Conservation (phyloP, 2,888 invertebrate species). For the Nysson spinosus region DNA sequence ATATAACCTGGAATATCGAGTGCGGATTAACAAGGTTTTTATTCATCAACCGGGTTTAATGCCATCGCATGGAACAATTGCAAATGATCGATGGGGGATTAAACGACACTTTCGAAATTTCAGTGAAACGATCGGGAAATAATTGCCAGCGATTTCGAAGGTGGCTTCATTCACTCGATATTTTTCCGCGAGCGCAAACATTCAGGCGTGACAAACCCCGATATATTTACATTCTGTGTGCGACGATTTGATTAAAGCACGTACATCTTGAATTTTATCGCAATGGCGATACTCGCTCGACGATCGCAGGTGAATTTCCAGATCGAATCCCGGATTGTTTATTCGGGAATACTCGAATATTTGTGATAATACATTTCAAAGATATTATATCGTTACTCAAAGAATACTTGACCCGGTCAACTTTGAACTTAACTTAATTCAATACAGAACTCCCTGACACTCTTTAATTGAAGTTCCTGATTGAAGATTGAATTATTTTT, state of each 20-base stretch:
- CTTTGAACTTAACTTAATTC: no score
- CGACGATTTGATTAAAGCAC: conserved; percentile 3
- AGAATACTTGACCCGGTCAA: no score
- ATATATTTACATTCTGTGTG: conserved; percentile 5
- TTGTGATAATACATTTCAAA: no score
- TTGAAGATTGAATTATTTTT: no score
- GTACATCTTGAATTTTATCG: neutral
- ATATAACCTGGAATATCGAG: no score
- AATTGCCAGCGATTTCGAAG: neutral
- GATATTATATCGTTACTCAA: no score
- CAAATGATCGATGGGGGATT: neutral
- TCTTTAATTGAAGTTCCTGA: no score
- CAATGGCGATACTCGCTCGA: neutral
- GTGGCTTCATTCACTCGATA: conserved; percentile 7
- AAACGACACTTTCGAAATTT: conserved; percentile 15
- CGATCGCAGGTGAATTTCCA: no score
- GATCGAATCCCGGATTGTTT: no score
- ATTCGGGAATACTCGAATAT: no score
- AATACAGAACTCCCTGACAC: no score
- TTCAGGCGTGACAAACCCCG: neutral
- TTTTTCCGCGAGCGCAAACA: conserved; percentile 12
- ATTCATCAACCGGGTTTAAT: neutral
- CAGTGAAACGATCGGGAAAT: conserved; percentile 15
- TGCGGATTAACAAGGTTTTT: neutral
- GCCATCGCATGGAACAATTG: conserved; percentile 16